Evolutionary conservation across 1,140 invertebrate species (phyloP).

Genomic region (Zaprionus africanus): DNA sequence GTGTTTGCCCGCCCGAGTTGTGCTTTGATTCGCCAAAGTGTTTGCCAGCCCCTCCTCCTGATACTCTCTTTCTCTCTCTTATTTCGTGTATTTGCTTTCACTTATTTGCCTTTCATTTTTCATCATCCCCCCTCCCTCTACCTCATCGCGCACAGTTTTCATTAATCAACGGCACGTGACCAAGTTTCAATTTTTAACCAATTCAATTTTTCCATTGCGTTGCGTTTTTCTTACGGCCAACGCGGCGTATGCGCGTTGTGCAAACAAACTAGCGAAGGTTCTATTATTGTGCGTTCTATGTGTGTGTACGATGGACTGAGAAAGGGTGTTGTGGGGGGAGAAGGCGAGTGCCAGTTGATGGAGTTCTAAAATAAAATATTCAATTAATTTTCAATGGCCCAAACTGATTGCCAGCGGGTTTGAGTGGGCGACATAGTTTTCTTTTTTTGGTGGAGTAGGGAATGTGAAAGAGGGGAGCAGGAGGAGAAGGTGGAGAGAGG

Average conservation of each 20-base stretch:
- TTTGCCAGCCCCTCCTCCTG: not conserved
- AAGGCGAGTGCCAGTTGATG: not conserved
- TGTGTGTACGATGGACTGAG: not conserved
- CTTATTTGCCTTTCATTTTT: constrained; percentile 72
- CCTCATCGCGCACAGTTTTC: constrained; percentile 33
- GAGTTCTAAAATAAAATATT: constrained; percentile 31
- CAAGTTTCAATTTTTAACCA: constrained; percentile 76
- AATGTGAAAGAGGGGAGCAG: not conserved
- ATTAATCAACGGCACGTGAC: constrained; percentile 79
- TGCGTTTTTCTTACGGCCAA: constrained; percentile 31
- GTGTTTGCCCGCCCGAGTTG: constrained; percentile 63
- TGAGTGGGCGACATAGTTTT: constrained; percentile 1
- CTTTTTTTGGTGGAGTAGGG: not conserved
- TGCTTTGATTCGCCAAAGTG: constrained; percentile 62
- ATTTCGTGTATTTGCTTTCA: constrained; percentile 61
- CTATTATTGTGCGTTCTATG: not conserved
- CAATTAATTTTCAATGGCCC: constrained; percentile 54
- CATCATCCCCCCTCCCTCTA: constrained; percentile 2
- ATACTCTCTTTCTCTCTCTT: constrained; percentile 14
- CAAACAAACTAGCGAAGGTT: constrained; percentile 35
- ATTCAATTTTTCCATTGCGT: constrained; percentile 34
- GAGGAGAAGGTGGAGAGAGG: not conserved
- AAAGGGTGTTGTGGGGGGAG: not conserved
- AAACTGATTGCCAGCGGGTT: constrained; percentile 12
- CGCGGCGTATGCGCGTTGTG: constrained; percentile 56